Percentiles rank a stretch among this genome's conserved stretches.
Evolutionary conservation across 1,140 invertebrate genomes (phyloP).

Genomic region (Leguminivora glycinivorella): DNA sequence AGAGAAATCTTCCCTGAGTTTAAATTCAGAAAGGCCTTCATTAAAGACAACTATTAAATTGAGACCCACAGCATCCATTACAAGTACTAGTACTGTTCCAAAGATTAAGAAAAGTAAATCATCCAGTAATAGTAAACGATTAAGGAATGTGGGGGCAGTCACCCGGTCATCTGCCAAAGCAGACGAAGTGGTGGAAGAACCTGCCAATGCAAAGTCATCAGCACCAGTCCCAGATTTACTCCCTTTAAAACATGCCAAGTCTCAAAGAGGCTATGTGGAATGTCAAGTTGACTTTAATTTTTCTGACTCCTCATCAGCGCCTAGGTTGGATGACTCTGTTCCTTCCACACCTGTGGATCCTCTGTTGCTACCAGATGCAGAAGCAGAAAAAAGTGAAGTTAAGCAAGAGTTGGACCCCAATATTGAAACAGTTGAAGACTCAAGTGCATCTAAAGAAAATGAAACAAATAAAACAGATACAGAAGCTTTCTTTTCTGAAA

Average conservation of each 20-base stretch:
- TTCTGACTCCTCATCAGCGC: constrained; percentile 63
- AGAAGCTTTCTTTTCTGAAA: constrained; percentile 49
- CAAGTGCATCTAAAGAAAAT: constrained; percentile 57
- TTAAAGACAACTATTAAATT: constrained; percentile 81
- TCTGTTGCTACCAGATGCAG: constrained; percentile 64
- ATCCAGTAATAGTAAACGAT: constrained; percentile 75
- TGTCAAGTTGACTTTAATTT: constrained; percentile 70
- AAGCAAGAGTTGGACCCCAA: constrained; percentile 68
- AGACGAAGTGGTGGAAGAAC: constrained; percentile 62
- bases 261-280: constrained; percentile 65
- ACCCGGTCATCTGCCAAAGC: constrained; percentile 80
- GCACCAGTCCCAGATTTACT: constrained; percentile 72
- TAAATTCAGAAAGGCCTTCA: constrained; percentile 73
- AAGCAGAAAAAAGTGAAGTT: constrained; percentile 58
- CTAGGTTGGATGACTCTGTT: constrained; percentile 62
- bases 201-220: constrained; percentile 53
- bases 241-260: constrained; percentile 67
- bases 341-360: constrained; percentile 72
- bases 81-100: constrained; percentile 76
- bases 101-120: constrained; percentile 78
- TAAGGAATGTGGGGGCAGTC: constrained; percentile 82
- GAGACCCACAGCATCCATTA: constrained; percentile 78
- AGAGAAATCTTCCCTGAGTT: constrained; percentile 65
- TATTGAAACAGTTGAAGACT: constrained; percentile 71
- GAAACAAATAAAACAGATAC: constrained; percentile 62